phyloP scores from a whole-genome alignment of 2,113 vertebrate genomes.

The Microtus montanus region DNA sequence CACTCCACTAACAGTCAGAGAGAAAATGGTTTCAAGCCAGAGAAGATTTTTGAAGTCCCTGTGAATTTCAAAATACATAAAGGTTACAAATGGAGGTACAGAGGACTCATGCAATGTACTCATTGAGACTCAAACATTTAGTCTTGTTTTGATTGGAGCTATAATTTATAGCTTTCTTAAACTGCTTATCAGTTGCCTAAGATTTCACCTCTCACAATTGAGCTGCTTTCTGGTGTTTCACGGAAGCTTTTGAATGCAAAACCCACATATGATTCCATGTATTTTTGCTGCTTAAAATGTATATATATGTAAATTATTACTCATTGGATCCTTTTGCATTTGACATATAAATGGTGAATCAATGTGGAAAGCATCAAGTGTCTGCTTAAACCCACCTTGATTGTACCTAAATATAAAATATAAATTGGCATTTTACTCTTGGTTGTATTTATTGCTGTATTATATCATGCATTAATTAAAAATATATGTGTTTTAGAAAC shows the following conservation, averaged over 20 bases:
- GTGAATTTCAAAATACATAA: slow-evolving; percentile 57
- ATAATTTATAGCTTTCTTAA: slow-evolving; percentile 84
- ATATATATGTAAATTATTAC: slow-evolving; percentile 90
- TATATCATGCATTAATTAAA: slow-evolving; percentile 82
- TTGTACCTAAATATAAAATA: slow-evolving; percentile 88
- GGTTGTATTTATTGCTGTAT: slow-evolving; percentile 87
- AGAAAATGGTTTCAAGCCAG: neutral
- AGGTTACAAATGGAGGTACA: slow-evolving; percentile 24
- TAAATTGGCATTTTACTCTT: slow-evolving; percentile 88
- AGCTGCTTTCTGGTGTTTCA: slow-evolving; percentile 80
- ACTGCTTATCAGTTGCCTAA: slow-evolving; percentile 84
- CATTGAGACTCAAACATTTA: slow-evolving; percentile 43
- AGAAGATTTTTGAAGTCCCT: neutral
- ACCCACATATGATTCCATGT: slow-evolving; percentile 83
- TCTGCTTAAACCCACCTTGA: slow-evolving; percentile 86
- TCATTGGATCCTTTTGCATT: slow-evolving; percentile 84
- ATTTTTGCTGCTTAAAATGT: slow-evolving; percentile 89
- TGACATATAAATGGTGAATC: slow-evolving; percentile 87
- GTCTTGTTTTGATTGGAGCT: slow-evolving; percentile 75
- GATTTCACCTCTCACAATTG: slow-evolving; percentile 85
- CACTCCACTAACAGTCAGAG: neutral
- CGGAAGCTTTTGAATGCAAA: slow-evolving; percentile 78
- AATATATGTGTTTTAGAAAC: slow-evolving; percentile 80
- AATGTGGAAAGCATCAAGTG: slow-evolving; percentile 83
- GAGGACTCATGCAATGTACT: neutral